phyloP scores from a whole-genome alignment of 2,113 vertebrate species.

The Melanerpes formicivorus region DNA sequence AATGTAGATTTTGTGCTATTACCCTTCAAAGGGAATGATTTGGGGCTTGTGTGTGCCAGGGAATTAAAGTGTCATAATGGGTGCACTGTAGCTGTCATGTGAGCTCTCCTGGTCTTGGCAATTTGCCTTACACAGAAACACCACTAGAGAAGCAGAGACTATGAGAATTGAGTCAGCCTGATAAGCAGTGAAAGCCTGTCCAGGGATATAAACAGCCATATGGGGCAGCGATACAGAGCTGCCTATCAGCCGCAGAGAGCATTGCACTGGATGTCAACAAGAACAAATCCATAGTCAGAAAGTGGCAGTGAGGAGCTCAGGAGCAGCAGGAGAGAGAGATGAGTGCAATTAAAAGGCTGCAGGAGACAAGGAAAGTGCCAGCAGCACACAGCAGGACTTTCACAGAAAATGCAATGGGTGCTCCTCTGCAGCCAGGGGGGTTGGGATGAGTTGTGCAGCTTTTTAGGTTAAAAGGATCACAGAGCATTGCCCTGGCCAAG shows the following conservation, averaged over 20 bases:
- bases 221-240: neutral
- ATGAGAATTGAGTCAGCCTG: slow-evolving; percentile 19
- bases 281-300: neutral
- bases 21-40: neutral
- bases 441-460: neutral
- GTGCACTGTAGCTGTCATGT: neutral
- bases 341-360: neutral
- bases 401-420: rapidly evolving
- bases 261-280: neutral
- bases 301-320: neutral
- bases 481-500: neutral
- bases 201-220: neutral
- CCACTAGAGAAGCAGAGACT: neutral
- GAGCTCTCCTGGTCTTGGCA: neutral
- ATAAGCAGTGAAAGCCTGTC: neutral
- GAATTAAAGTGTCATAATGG: neutral
- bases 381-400: neutral
- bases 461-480: neutral
- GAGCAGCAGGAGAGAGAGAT: neutral
- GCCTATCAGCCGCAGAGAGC: neutral
- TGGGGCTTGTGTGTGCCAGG: rapidly evolving
- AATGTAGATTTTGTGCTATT: neutral
- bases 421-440: neutral
- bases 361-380: neutral
- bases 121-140: neutral